These are phyloP conservation scores for Lasaia peninsularis DNA, from an alignment of 1,140 invertebrate genomes.

Conservation along the genomic window DNA sequence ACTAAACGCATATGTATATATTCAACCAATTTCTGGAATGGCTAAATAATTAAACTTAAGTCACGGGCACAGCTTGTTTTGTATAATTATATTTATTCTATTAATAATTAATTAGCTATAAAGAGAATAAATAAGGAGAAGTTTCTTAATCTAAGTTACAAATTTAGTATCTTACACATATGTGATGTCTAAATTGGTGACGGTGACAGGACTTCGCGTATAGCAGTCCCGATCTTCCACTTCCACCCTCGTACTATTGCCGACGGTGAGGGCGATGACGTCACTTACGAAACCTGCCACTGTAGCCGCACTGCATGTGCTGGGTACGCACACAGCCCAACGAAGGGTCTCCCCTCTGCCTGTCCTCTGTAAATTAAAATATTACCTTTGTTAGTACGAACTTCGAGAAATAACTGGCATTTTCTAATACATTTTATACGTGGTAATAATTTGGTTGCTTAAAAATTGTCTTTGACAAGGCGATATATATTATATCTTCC, in stretches of 20 bases:
- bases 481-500: no score
- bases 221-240: constrained; percentile 76
- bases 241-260: constrained; percentile 62
- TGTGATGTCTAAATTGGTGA: constrained; percentile 72
- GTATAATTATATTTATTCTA: no score
- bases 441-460: not conserved
- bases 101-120: no score
- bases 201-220: constrained; percentile 54
- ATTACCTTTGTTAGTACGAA: no score
- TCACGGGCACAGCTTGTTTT: no score
- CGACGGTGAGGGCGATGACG: constrained; percentile 73
- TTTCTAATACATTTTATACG: no score
- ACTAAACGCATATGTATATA: no score
- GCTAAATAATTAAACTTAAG: no score
- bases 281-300: constrained; percentile 72
- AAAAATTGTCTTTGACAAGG: no score
- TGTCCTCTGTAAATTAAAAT: constrained; percentile 27
- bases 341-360: constrained; percentile 76
- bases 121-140: no score
- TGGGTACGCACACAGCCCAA: constrained; percentile 82
- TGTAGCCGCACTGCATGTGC: constrained; percentile 75
- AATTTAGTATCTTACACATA: constrained; percentile 77
- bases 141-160: not conserved
- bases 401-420: no score
- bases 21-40: no score